Percentiles rank a stretch among this genome's conserved stretches.
These are phyloP conservation scores for Istiophorus platypterus DNA, from an alignment of 2,113 vertebrate genomes.

Conservation along the genomic window DNA sequence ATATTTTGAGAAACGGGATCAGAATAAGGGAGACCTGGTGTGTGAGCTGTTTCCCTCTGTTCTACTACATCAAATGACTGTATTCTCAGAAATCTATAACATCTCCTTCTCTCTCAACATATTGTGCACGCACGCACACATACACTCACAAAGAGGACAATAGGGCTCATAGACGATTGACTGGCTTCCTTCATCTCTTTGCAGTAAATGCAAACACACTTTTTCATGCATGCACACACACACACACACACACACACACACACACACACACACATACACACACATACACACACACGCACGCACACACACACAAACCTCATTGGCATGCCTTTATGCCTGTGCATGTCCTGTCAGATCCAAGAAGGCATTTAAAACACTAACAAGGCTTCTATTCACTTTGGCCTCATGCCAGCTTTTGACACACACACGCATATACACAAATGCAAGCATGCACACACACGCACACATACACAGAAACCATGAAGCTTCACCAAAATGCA, in stretches of 20 bases:
- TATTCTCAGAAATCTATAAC: conserved; percentile 25
- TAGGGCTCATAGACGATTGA: conserved; percentile 39
- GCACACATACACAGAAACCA: neutral
- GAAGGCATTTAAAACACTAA: conserved; percentile 74
- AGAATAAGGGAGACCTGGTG: conserved; percentile 10
- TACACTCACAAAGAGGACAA: conserved; percentile 25
- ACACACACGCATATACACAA: conserved; percentile 15
- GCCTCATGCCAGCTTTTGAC: conserved; percentile 57
- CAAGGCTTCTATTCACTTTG: conserved; percentile 72
- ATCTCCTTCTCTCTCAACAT: conserved; percentile 36
- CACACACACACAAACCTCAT: conserved; percentile 55
- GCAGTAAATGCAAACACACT: conserved; percentile 37
- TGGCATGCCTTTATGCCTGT: conserved; percentile 66
- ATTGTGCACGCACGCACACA: neutral
- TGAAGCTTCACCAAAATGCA: conserved; percentile 23
- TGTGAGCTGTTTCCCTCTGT: conserved; percentile 12
- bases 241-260: conserved; percentile 44
- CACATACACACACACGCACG: conserved; percentile 39
- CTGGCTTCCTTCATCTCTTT: conserved; percentile 35
- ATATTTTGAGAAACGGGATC: conserved; percentile 10
- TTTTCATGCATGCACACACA: conserved; percentile 26
- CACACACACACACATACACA: conserved; percentile 43
- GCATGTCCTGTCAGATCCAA: conserved; percentile 73
- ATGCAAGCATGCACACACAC: conserved; percentile 6
- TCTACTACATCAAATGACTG: conserved; percentile 40